These are phyloP conservation scores for Pituophis catenifer DNA, from an alignment of 2,113 vertebrate species.

Conservation along the genomic window DNA sequence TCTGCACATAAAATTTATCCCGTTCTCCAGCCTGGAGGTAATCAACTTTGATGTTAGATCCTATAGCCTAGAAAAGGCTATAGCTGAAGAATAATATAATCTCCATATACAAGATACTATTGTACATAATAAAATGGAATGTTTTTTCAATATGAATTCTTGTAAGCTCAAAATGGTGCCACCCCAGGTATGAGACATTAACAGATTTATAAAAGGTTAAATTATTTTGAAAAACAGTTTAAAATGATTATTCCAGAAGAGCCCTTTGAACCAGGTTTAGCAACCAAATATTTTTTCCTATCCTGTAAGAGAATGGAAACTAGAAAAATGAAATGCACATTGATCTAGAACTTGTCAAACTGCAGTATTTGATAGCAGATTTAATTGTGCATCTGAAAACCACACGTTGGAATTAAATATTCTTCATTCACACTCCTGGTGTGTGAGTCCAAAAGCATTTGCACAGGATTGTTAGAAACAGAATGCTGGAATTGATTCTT, in stretches of 20 bases:
- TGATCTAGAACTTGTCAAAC: not conserved
- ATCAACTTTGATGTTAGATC: not conserved
- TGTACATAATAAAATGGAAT: not conserved
- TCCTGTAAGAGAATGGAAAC: not conserved
- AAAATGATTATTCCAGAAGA: not conserved
- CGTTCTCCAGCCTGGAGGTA: not conserved
- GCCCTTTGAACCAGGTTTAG: not conserved
- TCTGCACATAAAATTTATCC: not conserved
- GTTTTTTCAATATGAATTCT: not conserved
- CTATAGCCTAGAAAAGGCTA: not conserved
- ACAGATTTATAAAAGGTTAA: not conserved
- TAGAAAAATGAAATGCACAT: not conserved
- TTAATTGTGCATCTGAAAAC: not conserved
- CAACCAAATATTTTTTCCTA: not conserved
- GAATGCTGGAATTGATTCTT: not conserved
- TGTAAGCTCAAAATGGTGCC: not conserved
- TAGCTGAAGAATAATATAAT: not conserved
- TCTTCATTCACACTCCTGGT: not conserved
- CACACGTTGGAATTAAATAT: not conserved
- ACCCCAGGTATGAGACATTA: not conserved
- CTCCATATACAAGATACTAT: not conserved
- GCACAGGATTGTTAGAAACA: not conserved
- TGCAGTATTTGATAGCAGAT: not conserved
- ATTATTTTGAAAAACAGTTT: not conserved
- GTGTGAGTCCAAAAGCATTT: not conserved